phyloP scores from a whole-genome alignment of 2,113 vertebrate genomes.

The Alethe castanea region DNA sequence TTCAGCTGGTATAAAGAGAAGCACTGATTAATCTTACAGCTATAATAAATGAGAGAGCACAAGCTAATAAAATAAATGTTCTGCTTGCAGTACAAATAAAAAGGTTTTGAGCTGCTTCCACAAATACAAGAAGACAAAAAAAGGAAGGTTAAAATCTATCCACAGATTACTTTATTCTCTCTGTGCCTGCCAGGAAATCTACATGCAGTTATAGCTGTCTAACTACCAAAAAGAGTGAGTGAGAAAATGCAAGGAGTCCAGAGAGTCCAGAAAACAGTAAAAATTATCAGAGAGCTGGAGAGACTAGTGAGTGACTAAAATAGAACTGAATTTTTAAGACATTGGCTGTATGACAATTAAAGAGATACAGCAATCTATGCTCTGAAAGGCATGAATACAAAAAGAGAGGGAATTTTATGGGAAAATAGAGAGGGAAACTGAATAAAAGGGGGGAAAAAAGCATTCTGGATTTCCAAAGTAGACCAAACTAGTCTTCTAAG shows the following conservation, averaged over 20 bases:
- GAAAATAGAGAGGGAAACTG: neutral
- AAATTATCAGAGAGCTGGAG: neutral
- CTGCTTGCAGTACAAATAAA: neutral
- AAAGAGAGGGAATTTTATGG: neutral
- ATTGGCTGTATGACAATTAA: conserved; percentile 30
- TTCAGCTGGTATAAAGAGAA: neutral
- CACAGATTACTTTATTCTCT: neutral
- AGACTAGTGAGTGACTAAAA: conserved; percentile 29
- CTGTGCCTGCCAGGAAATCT: neutral
- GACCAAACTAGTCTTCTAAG: neutral
- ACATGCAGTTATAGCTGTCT: neutral
- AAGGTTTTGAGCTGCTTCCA: neutral
- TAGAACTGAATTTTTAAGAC: conserved; percentile 36
- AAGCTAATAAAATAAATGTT: neutral
- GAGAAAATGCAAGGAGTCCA: conserved; percentile 7
- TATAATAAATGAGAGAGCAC: neutral
- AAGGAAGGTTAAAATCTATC: neutral
- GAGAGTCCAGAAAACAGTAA: neutral
- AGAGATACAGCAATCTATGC: neutral
- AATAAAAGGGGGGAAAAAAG: neutral
- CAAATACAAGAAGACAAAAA: neutral
- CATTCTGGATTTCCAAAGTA: neutral
- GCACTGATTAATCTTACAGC: neutral
- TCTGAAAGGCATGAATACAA: neutral
- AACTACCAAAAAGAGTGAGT: neutral